Evolutionary conservation across 1,140 invertebrate species (phyloP).

Genomic region (Trichoplusia ni): DNA sequence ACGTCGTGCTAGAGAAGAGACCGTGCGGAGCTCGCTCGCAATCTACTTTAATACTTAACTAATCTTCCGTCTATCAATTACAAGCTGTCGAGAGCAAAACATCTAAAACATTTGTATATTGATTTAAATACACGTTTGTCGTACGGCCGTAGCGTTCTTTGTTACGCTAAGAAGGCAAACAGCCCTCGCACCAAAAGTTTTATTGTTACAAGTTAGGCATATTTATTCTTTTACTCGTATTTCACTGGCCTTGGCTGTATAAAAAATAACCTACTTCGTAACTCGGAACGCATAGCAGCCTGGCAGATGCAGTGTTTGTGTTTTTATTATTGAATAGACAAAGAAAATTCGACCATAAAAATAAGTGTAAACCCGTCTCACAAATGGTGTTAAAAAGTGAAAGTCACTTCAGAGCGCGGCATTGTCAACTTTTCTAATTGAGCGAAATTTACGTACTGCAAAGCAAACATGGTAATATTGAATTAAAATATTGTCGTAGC

Average conservation of each 20-base stretch:
- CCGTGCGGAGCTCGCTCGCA: slow-evolving; percentile 46
- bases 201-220: slow-evolving; percentile 41
- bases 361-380: slow-evolving; percentile 7
- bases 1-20: slow-evolving; percentile 56
- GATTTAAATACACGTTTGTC: slow-evolving; percentile 47
- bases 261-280: slow-evolving; percentile 48
- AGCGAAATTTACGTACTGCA: slow-evolving; percentile 15
- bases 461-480: too few species aligned
- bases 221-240: slow-evolving; percentile 40
- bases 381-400: slow-evolving; percentile 34
- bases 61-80: slow-evolving; percentile 65
- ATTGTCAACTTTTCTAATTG: slow-evolving; percentile 22
- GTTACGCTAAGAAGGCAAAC: slow-evolving; percentile 41
- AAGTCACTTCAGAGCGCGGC: slow-evolving; percentile 23
- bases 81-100: slow-evolving; percentile 44
- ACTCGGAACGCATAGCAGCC: slow-evolving; percentile 7
- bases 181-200: slow-evolving; percentile 50
- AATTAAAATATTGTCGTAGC: too few species aligned
- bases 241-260: slow-evolving; percentile 52
- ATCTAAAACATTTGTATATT: slow-evolving; percentile 56
- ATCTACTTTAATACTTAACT: slow-evolving; percentile 71
- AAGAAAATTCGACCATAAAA: slow-evolving; percentile 14
- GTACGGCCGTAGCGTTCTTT: slow-evolving; percentile 45
- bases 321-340: neutral
- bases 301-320: slow-evolving; percentile 17